These are phyloP conservation scores for Parnassius mnemosyne DNA, from an alignment of 2,888 invertebrate species.

Conservation along the genomic window DNA sequence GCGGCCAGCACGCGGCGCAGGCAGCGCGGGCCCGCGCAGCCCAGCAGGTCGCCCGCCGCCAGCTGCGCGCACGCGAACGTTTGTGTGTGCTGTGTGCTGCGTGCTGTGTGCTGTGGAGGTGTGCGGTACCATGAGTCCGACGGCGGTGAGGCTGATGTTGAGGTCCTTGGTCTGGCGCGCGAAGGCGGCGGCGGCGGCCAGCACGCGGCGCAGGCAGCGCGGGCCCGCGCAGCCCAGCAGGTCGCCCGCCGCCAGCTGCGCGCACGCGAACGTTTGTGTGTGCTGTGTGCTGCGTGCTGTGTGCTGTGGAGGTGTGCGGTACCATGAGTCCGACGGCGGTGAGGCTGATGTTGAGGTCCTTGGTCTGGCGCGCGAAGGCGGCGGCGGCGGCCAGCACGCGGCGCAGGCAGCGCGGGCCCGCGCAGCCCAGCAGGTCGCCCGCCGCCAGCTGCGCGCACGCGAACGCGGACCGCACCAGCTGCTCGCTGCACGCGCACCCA, in stretches of 20 bases:
- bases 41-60: too few relatives aligned
- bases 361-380: constrained; percentile 97
- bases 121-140: constrained; percentile 91
- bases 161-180: constrained; percentile 97
- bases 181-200: constrained; percentile 96
- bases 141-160: constrained; percentile 97
- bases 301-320: constrained; percentile 30
- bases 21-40: too few relatives aligned
- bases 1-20: too few relatives aligned
- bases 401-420: constrained; percentile 95
- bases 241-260: too few relatives aligned
- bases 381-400: constrained; percentile 95
- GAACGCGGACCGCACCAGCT: constrained; percentile 95
- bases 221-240: too few relatives aligned
- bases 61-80: too few relatives aligned
- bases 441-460: constrained; percentile 97
- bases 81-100: too few relatives aligned
- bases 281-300: too few relatives aligned
- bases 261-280: too few relatives aligned
- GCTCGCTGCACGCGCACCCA: constrained; percentile 82
- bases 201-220: constrained; percentile 93
- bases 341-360: constrained; percentile 97
- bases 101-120: too few relatives aligned
- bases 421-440: constrained; percentile 93
- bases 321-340: constrained; percentile 98